phyloP scores from a whole-genome alignment of 2,113 vertebrate species.

The Pavo muticus region DNA sequence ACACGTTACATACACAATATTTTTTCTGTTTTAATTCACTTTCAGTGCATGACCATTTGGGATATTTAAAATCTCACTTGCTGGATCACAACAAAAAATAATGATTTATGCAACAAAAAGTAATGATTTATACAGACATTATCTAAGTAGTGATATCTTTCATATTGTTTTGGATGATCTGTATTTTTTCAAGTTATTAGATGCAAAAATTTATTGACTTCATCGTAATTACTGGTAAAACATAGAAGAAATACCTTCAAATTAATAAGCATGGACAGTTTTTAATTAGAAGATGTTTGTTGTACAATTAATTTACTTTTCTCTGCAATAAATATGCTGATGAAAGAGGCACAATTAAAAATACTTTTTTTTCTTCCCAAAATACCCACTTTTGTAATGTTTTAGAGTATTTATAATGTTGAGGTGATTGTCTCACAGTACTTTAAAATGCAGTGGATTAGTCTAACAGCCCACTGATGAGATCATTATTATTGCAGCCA shows the following conservation, averaged over 20 bases:
- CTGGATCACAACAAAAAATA: neutral
- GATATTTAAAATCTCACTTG: neutral
- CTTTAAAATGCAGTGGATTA: conserved; percentile 27
- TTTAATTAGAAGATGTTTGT: neutral
- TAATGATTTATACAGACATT: neutral
- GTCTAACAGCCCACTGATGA: neutral
- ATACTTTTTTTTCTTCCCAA: neutral
- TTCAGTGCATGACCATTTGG: neutral
- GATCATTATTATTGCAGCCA: conserved; percentile 19
- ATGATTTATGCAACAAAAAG: neutral
- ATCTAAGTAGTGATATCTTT: neutral
- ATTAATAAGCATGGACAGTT: neutral
- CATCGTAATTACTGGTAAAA: neutral
- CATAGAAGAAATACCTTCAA: neutral
- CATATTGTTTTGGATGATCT: neutral
- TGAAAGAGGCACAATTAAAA: neutral
- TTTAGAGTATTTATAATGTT: neutral
- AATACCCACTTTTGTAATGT: neutral
- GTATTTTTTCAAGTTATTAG: neutral
- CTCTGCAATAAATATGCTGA: neutral
- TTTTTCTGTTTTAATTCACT: neutral
- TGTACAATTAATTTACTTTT: neutral
- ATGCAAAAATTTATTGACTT: neutral
- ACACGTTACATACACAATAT: neutral
- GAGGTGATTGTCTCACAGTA: neutral